Evolutionary conservation across 1,140 invertebrate species (phyloP).

Genomic region (Aphidius ervi): DNA sequence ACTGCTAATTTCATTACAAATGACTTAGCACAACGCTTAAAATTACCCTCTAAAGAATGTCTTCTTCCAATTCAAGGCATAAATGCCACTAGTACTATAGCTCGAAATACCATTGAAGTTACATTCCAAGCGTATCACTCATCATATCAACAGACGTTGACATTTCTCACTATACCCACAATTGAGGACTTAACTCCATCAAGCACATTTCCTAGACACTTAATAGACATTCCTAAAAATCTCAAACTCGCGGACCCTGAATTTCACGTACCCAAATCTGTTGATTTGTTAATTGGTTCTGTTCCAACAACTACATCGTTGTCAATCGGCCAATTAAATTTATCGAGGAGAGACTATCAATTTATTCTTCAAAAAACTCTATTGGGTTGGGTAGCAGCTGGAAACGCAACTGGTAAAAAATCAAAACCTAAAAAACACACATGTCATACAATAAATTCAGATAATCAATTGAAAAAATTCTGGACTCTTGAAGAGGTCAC

Average conservation of each 20-base stretch:
- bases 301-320: conserved; percentile 24
- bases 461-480: conserved; percentile 21
- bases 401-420: conserved; percentile 1
- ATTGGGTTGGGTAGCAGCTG: conserved; percentile 24
- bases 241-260: conserved; percentile 24
- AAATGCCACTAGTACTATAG: conserved; percentile 16
- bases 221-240: conserved; percentile 9
- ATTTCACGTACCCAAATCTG: conserved; percentile 22
- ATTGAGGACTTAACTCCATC: conserved; percentile 11
- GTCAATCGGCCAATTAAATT: conserved; percentile 14
- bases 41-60: conserved; percentile 1
- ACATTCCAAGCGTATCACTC: conserved; percentile 2
- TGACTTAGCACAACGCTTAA: conserved; percentile 6
- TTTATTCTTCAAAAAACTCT: conserved; percentile 26
- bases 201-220: background rate
- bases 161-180: conserved; percentile 16
- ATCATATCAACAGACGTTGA: conserved; percentile 2
- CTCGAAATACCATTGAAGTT: background rate
- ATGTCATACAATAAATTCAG: background rate
- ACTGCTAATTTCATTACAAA: conserved; percentile 24
- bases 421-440: background rate
- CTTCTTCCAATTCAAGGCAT: conserved; percentile 16
- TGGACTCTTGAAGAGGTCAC: conserved; percentile 34
- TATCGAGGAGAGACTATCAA: conserved; percentile 13
- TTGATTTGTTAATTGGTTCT: conserved; percentile 26